Evolutionary conservation across 2,797 vertebrate genomes (phyloP).

Genomic region (Zenarchopterus dispar): DNA sequence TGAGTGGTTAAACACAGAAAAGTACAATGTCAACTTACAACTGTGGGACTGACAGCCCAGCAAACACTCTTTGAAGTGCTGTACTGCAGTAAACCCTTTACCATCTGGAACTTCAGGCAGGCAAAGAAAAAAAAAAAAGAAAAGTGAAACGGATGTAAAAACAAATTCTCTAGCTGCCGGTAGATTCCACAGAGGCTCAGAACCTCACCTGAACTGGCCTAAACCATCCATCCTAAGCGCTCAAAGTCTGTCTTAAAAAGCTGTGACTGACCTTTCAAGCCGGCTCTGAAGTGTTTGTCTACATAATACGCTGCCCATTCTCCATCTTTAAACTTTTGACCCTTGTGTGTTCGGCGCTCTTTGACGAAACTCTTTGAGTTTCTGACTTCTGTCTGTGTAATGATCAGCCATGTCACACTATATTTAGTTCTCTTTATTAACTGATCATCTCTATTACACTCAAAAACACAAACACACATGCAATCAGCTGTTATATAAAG

Average conservation of each 20-base stretch:
- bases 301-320: slow-evolving; percentile 44
- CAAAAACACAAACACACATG: neutral
- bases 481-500: slow-evolving; percentile 24
- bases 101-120: slow-evolving; percentile 48
- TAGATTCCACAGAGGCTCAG: slow-evolving; percentile 30
- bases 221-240: slow-evolving; percentile 30
- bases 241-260: slow-evolving; percentile 45
- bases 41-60: slow-evolving; percentile 43
- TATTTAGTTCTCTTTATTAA: slow-evolving; percentile 50
- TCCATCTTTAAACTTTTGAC: slow-evolving; percentile 72
- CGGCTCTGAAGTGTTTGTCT: slow-evolving; percentile 61
- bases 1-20: slow-evolving; percentile 14
- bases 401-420: slow-evolving; percentile 29
- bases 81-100: slow-evolving; percentile 38
- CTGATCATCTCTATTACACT: slow-evolving; percentile 28
- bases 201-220: slow-evolving; percentile 35
- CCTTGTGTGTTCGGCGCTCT: slow-evolving; percentile 46
- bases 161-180: slow-evolving; percentile 32
- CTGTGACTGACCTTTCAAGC: slow-evolving; percentile 56
- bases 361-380: slow-evolving; percentile 54
- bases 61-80: slow-evolving; percentile 49
- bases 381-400: slow-evolving; percentile 47
- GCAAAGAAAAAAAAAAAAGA: slow-evolving; percentile 30
- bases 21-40: slow-evolving; percentile 24
- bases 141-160: slow-evolving; percentile 44